These are phyloP conservation scores for Sciaenops ocellatus DNA, from an alignment of 2,797 vertebrate genomes.

Conservation along the genomic window DNA sequence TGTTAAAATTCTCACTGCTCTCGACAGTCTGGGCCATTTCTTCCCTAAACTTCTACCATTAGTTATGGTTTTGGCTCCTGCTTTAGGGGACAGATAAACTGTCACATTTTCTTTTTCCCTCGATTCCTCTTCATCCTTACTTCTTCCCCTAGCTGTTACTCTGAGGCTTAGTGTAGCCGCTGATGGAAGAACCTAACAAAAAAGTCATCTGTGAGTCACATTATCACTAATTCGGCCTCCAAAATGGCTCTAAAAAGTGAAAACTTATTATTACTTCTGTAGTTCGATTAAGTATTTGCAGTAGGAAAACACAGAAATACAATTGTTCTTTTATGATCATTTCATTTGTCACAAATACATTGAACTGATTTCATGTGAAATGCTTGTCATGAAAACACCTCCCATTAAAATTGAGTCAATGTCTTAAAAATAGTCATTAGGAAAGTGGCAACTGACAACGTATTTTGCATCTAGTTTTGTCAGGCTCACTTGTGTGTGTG, in stretches of 20 bases:
- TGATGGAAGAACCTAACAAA: conserved; percentile 10
- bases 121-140: not conserved
- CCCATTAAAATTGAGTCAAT: not conserved
- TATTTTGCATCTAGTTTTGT: not conserved
- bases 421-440: conserved; percentile 14
- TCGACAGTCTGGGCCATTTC: not conserved
- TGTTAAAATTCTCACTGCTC: not conserved
- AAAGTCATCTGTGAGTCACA: not conserved
- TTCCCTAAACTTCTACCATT: not conserved
- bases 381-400: not conserved
- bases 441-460: conserved; percentile 6
- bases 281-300: too few relatives aligned
- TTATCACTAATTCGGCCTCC: not conserved
- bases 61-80: not conserved
- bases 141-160: not conserved
- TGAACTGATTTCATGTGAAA: not conserved
- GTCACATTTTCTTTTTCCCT: conserved; percentile 8
- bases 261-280: not conserved
- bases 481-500: not conserved
- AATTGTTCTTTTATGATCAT: too few relatives aligned
- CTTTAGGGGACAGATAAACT: not conserved
- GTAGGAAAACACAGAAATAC: not conserved
- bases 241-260: not conserved
- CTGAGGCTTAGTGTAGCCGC: not conserved
- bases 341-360: too few relatives aligned